A percentile compares a stretch with the other conserved stretches of the same genome.
These are phyloP conservation scores for Drosophila suzukii DNA, from an alignment of 1,140 invertebrate genomes.

Conservation along the genomic window DNA sequence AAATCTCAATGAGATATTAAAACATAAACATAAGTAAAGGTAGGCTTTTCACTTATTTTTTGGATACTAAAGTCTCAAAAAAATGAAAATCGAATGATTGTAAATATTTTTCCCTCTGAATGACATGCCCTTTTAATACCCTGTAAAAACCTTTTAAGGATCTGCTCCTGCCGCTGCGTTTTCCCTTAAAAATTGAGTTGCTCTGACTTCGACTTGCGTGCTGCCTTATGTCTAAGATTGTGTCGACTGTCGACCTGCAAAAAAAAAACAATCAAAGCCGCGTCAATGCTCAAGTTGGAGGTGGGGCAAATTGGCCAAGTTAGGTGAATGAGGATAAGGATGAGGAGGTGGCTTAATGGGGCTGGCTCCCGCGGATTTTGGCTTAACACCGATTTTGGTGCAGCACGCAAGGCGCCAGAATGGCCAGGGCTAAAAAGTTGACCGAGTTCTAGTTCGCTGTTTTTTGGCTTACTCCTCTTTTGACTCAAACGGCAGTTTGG, in stretches of 20 bases:
- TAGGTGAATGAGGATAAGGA: neutral
- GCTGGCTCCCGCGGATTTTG: constrained; percentile 8
- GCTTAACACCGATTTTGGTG: constrained; percentile 31
- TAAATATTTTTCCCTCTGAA: neutral
- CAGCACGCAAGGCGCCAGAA: constrained; percentile 54
- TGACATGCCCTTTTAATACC: neutral
- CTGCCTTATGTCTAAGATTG: constrained; percentile 16
- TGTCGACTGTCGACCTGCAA: constrained; percentile 14
- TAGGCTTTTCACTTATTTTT: no score
- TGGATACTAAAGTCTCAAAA: no score
- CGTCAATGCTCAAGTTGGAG: constrained; percentile 26
- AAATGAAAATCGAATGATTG: no score
- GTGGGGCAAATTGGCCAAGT: constrained; percentile 18
- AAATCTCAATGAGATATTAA: no score
- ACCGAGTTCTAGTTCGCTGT: constrained; percentile 52
- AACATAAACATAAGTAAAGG: no score
- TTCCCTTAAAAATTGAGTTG: constrained; percentile 44
- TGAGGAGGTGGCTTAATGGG: constrained; percentile 20
- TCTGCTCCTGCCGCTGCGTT: constrained; percentile 14
- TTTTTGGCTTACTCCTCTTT: constrained; percentile 17
- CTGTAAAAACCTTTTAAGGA: constrained; percentile 6
- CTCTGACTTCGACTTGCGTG: constrained; percentile 55
- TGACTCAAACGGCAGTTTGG: constrained; percentile 12
- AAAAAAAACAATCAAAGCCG: constrained; percentile 55
- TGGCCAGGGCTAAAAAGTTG: constrained; percentile 41